Evolutionary conservation across 2,888 invertebrate genomes (phyloP), one percentile per base, ranked within the genome.

Genomic region (Asteroscopus sphinx): DNA sequence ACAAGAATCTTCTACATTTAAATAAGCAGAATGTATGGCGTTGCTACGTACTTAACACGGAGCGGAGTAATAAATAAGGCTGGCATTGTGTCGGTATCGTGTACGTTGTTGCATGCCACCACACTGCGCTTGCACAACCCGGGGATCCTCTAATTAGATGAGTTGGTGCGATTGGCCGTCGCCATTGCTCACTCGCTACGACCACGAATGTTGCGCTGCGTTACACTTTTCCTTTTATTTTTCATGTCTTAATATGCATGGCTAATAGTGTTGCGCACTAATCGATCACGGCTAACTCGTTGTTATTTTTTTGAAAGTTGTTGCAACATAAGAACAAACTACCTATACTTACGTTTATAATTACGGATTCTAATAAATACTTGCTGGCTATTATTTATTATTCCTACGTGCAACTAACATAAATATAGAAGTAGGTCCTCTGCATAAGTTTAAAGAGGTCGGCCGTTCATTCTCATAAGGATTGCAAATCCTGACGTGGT

Each of bases 141-240:
- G 71, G 76, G 70, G 74, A 79, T 81, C 76, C 72, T 78, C 86
- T 85, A 90, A 90, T 90, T 90, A 90, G 84, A 86, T 87, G 83
- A 82, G 79, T 77, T 76, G 79, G 72, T 77, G 72, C 82, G 82
- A 87, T 88, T 83, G 83, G 71, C 73, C 77, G 77, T 77, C 80
- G 79, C 73, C 77, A 77, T 77, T 80, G 79, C 78, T 79, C 79
- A 68, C 69, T 63, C 37, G 59, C 83, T 72, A 77, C 67, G 68
- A 72, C 82, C 74, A 78, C 71, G 68, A 80, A 79, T 75, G 70
- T 80, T 82, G 79, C 80, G 72, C 75, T 81, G 72, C 76, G 69
- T 72, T 74, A 76, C 67, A 73, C 71, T 76, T 73, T 72, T 69
- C 64, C 69, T 67, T 76, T 65, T 77, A 76, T 72, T 63, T 72